A percentile compares a stretch with the other conserved stretches of the same genome.
These are phyloP conservation scores for Dilophus febrilis DNA, from an alignment of 2,888 invertebrate genomes.

Conservation along the genomic window DNA sequence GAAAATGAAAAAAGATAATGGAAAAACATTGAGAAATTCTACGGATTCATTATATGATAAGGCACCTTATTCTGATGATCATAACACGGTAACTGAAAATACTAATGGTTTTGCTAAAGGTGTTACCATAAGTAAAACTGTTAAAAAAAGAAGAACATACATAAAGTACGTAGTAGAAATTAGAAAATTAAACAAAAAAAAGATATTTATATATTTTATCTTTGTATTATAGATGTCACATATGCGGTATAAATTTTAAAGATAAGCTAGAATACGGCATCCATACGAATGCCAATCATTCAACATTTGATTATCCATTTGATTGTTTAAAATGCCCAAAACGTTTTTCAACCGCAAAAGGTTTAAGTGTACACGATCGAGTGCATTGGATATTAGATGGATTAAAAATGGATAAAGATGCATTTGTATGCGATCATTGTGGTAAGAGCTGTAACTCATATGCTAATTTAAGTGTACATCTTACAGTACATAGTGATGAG, in stretches of 20 bases:
- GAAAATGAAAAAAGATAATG: too few relatives aligned
- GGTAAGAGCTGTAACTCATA: conserved; percentile 31
- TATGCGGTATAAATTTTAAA: conserved; percentile 7
- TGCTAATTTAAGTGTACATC: conserved; percentile 32
- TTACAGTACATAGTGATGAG: conserved; percentile 31
- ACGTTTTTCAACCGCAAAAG: conserved; percentile 10
- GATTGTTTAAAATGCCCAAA: conserved; percentile 10
- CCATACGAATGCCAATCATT: conserved; percentile 7
- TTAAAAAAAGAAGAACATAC: too few relatives aligned
- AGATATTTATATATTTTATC: too few relatives aligned
- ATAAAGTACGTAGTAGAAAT: too few relatives aligned
- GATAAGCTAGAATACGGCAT: conserved; percentile 4
- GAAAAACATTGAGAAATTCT: too few relatives aligned
- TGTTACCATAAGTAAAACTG: too few relatives aligned
- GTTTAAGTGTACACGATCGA: conserved; percentile 13
- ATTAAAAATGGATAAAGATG: conserved; percentile 23
- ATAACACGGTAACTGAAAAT: too few relatives aligned
- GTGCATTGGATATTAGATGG: conserved; percentile 15
- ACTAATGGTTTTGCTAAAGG: too few relatives aligned
- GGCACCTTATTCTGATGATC: too few relatives aligned
- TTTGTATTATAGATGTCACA: conserved; percentile 6
- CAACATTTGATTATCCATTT: conserved; percentile 3
- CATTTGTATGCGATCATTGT: conserved; percentile 32
- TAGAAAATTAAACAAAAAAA: too few relatives aligned
- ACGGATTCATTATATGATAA: too few relatives aligned